These are phyloP conservation scores for Nasonia longicornis DNA, from an alignment of 1,140 invertebrate genomes.

Conservation along the genomic window DNA sequence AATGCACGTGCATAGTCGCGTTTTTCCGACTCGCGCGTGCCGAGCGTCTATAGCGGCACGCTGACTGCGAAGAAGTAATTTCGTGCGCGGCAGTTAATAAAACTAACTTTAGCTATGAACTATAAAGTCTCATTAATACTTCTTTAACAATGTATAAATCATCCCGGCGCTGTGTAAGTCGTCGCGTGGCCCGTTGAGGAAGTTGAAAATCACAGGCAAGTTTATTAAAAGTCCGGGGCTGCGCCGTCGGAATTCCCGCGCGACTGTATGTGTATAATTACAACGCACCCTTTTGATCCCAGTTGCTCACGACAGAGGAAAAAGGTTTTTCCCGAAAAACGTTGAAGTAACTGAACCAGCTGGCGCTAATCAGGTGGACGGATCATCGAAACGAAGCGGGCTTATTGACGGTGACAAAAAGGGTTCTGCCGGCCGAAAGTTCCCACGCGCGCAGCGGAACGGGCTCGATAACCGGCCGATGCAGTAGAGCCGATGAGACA, in stretches of 20 bases:
- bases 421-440: background rate
- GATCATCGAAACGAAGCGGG: background rate
- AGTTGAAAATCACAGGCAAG: conserved; percentile 29
- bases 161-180: background rate
- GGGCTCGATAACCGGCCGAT: background rate
- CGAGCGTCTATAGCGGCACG: background rate
- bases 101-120: conserved; percentile 37
- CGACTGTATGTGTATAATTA: background rate
- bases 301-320: background rate
- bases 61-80: conserved; percentile 28
- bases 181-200: background rate
- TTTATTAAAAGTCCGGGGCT: conserved; percentile 25
- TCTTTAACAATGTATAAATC: conserved; percentile 40
- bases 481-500: background rate
- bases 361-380: background rate
- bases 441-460: background rate
- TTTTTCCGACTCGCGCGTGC: background rate
- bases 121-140: conserved; percentile 44
- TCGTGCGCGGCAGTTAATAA: conserved; percentile 31
- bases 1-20: background rate
- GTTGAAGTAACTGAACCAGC: background rate
- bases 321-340: background rate
- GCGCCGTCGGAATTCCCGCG: background rate
- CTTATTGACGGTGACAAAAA: background rate
- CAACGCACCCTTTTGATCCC: background rate